Evolutionary conservation across 2,888 invertebrate species (phyloP).

Genomic region (Tuta absoluta): DNA sequence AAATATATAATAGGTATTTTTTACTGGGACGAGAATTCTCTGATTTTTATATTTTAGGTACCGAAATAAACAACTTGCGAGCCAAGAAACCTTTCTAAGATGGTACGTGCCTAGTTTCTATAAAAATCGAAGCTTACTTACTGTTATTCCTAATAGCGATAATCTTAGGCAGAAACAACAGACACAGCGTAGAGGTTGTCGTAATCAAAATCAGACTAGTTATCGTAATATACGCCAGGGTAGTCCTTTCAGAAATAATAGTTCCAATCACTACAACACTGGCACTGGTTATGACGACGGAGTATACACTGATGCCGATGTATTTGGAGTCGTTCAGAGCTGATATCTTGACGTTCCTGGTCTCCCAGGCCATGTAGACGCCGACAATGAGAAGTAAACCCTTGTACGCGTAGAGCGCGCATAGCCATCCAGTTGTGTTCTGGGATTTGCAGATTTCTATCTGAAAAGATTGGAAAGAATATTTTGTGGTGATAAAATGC

Average conservation of each 20-base stretch:
- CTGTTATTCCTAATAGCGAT: conserved; percentile 85
- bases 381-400: conserved; percentile 93
- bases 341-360: conserved; percentile 94
- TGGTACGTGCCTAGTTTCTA: no score
- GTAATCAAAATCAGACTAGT: conserved; percentile 91
- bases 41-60: no score
- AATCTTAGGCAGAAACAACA: conserved; percentile 93
- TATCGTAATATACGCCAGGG: conserved; percentile 90
- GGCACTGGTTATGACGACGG: conserved; percentile 92
- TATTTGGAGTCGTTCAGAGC: conserved; percentile 96
- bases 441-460: conserved; percentile 94
- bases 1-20: no score
- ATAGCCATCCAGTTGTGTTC: conserved; percentile 94
- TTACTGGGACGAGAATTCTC: no score
- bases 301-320: conserved; percentile 96
- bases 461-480: conserved; percentile 71
- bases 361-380: conserved; percentile 98
- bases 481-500: no score
- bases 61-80: no score
- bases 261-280: conserved; percentile 94
- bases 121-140: conserved; percentile 59
- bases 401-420: conserved; percentile 94
- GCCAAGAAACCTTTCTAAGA: no score
- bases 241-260: conserved; percentile 90
- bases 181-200: conserved; percentile 91